Evolutionary conservation across 2,888 invertebrate species (phyloP).

Genomic region (Drosophila parthenogenetica): DNA sequence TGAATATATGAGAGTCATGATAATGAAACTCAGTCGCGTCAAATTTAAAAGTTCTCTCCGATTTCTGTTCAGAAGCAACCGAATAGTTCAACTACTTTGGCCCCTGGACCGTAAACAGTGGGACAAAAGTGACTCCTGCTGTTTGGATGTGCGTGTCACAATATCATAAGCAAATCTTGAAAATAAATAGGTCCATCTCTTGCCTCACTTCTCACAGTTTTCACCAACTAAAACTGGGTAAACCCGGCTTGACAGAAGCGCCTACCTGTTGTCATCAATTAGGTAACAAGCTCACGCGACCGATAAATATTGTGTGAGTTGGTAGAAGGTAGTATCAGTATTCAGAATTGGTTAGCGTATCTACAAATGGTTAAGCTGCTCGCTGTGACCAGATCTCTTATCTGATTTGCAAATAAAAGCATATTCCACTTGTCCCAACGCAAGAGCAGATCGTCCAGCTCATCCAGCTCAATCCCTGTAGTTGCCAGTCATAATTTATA

Average conservation of each 20-base stretch:
- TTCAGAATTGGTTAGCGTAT: slow-evolving; percentile 35
- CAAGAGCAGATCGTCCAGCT: slow-evolving; percentile 16
- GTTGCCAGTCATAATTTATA: slow-evolving; percentile 69
- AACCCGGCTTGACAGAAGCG: slow-evolving; percentile 77
- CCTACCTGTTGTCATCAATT: slow-evolving; percentile 84
- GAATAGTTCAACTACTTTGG: slow-evolving; percentile 4
- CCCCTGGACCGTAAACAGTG: slow-evolving; percentile 20
- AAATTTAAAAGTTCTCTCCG: background rate
- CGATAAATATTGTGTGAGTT: slow-evolving; percentile 73
- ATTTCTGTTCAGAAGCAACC: slow-evolving; percentile 9
- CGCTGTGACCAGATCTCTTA: slow-evolving; percentile 66
- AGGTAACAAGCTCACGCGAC: slow-evolving; percentile 84
- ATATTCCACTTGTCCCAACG: slow-evolving; percentile 61
- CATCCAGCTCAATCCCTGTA: background rate
- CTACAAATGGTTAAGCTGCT: slow-evolving; percentile 55
- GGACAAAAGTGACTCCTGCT: slow-evolving; percentile 57
- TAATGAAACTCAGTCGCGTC: background rate
- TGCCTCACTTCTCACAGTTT: slow-evolving; percentile 14
- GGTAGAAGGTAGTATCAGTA: slow-evolving; percentile 18
- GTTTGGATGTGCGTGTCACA: slow-evolving; percentile 63
- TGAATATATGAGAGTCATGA: no score
- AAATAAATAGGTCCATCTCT: slow-evolving; percentile 46
- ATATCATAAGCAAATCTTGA: slow-evolving; percentile 57
- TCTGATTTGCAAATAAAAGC: slow-evolving; percentile 78
- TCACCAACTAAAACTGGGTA: background rate